A percentile compares a stretch with the other conserved stretches of the same genome.
Evolutionary conservation across 2,888 invertebrate genomes (phyloP).

Genomic region (Spatulosminthurus flaviceps): DNA sequence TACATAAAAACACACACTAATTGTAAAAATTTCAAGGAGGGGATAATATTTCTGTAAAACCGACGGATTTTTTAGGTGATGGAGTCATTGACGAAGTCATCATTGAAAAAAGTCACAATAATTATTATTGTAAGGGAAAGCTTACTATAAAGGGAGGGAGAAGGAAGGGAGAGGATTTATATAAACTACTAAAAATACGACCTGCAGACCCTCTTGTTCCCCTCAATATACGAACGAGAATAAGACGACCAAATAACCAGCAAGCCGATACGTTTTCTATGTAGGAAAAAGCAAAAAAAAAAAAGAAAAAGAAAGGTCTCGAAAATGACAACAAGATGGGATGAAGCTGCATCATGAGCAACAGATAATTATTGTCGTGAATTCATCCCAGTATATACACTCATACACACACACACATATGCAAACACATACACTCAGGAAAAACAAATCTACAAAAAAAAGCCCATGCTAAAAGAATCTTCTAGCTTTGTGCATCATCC

Average conservation of each 20-base stretch:
- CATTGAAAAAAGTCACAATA: not conserved
- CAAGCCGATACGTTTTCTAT: not conserved
- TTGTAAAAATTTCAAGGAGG: no score
- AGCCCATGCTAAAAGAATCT: not conserved
- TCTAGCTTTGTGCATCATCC: not conserved
- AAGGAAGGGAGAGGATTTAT: no score
- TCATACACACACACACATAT: not conserved
- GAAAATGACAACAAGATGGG: constrained; percentile 26
- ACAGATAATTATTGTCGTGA: not conserved
- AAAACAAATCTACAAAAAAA: not conserved
- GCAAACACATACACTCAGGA: not conserved
- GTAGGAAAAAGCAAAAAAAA: no score
- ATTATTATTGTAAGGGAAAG: not conserved
- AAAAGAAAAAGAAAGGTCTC: constrained; percentile 17
- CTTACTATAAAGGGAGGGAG: not conserved
- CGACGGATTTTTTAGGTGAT: not conserved
- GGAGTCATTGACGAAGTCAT: not conserved
- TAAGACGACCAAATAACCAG: constrained; percentile 1
- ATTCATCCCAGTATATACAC: not conserved
- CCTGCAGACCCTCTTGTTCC: not conserved
- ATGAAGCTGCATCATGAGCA: constrained; percentile 15
- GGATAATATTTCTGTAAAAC: no score
- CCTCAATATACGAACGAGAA: not conserved
- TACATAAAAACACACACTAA: no score
- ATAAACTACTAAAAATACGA: not conserved